Evolutionary conservation across 1,140 invertebrate genomes (phyloP), one percentile per base, ranked within the genome.

Genomic region (Drosophila azteca): DNA sequence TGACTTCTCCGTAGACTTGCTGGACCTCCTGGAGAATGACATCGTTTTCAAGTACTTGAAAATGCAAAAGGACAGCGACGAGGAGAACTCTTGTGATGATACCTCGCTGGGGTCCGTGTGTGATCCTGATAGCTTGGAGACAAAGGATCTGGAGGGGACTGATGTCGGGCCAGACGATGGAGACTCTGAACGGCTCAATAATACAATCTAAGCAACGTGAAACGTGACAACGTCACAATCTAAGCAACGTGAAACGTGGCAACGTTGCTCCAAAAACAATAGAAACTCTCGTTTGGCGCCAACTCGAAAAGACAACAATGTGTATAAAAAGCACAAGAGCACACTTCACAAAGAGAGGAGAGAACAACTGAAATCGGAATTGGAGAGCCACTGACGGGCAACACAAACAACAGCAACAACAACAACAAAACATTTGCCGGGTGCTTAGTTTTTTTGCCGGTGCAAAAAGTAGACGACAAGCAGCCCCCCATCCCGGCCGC

Each of bases 371-470:
- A 49, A n/a, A 26, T 17, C 53, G 41, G 31, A 22, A 20, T 13
- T 20, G 41, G 17, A 15, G 7, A 52, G 29, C n/a, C 26, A 48
- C 31, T 31, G 31, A 31, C 31, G 9, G 31, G 35, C 22, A 26
- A n/a, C 7, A 44, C 29, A 11, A 7, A 44, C 43, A 63, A 46
- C 24, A 49, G 48, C 63, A 48, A 76, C 41, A 59, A 68, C 75
- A 76, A 78, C 17, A 20, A 20, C 0, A 20, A 20, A 20, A 20
- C 62, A 75, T 84, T 85, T 77, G 81, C 81, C 77, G 77, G 81
- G 59, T 87, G 82, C 68, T 87, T 87, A 87, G 82, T 77, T 79
- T 81, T 76, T 82, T 61, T 73, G 74, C 81, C 82, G 82, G 82
- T 52, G 79, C 64, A 87, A 87, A 87, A 77, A 49, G 41, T 55